Conservation (phyloP, 2,888 invertebrate species). For the Harpagoxenus sublaevis region DNA sequence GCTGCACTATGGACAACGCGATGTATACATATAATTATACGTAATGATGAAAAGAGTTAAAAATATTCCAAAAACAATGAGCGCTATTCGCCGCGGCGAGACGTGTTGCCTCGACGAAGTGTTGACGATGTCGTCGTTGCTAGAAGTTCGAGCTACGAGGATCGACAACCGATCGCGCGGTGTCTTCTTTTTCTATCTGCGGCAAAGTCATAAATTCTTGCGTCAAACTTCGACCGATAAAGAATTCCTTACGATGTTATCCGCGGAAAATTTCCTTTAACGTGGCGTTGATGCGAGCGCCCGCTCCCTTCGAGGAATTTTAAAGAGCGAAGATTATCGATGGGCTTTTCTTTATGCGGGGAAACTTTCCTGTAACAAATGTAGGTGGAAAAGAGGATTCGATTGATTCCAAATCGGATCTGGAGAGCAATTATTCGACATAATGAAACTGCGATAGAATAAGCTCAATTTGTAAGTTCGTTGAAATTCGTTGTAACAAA, state of each 20-base stretch:
- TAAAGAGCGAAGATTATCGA: constrained; percentile 55
- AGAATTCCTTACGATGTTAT: constrained; percentile 57
- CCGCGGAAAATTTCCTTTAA: constrained; percentile 55
- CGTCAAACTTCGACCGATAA: constrained; percentile 55
- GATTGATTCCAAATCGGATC: constrained; percentile 36
- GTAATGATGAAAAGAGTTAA: neutral
- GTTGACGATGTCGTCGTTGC: constrained; percentile 39
- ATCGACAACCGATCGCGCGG: constrained; percentile 48
- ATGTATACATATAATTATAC: constrained; percentile 1
- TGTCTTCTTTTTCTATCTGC: constrained; percentile 17
- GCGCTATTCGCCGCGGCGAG: neutral
- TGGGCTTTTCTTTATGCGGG: constrained; percentile 43
- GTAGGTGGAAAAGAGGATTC: neutral
- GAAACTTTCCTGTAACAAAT: constrained; percentile 41
- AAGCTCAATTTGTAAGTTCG: constrained; percentile 16
- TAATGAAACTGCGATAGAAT: constrained; percentile 12
- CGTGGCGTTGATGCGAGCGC: constrained; percentile 53
- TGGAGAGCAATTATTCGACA: constrained; percentile 12
- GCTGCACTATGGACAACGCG: neutral
- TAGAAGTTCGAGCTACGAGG: constrained; percentile 30
- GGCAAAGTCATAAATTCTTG: constrained; percentile 54
- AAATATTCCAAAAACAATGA: neutral
- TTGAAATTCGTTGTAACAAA: constrained; percentile 25
- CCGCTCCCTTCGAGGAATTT: constrained; percentile 51
- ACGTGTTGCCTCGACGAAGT: constrained; percentile 18